Percentiles rank a stretch among this genome's conserved stretches.
Evolutionary conservation across 2,113 vertebrate species (phyloP).

Genomic region (Neofelis nebulosa): DNA sequence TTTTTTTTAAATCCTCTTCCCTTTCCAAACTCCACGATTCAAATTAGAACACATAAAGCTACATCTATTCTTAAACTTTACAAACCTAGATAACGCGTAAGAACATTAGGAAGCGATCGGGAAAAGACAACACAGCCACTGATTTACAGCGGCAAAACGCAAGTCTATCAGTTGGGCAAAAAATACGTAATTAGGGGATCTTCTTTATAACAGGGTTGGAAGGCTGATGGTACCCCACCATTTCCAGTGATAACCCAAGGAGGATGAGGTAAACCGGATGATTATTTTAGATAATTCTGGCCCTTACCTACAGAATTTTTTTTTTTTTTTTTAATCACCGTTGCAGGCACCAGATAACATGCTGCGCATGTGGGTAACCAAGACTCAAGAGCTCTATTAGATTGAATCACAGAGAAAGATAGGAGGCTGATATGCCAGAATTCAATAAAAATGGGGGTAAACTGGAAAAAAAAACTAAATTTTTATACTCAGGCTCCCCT

Average conservation of each 20-base stretch:
- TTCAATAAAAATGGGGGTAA: background rate
- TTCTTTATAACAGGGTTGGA: background rate
- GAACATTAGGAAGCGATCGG: background rate
- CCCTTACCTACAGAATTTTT: background rate
- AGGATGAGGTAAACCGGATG: background rate
- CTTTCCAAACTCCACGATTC: slow-evolving; percentile 29
- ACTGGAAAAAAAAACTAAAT: background rate
- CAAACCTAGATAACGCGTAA: slow-evolving; percentile 48
- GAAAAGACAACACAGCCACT: slow-evolving; percentile 21
- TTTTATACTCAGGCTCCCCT: background rate
- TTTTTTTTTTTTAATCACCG: background rate
- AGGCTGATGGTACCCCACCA: background rate
- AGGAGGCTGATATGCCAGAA: background rate
- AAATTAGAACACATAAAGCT: slow-evolving; percentile 62
- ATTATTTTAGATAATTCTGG: background rate
- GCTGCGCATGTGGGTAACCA: background rate
- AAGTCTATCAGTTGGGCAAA: slow-evolving; percentile 58
- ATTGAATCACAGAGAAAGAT: background rate
- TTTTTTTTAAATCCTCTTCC: slow-evolving; percentile 52
- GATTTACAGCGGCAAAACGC: background rate
- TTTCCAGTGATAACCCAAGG: background rate
- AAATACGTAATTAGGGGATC: background rate
- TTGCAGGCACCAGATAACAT: background rate
- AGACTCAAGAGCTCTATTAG: background rate
- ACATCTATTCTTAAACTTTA: slow-evolving; percentile 25